Evolutionary conservation across 1,140 invertebrate species (phyloP), one percentile per base, ranked within the genome.

Genomic region (Drosophila ficusphila): DNA sequence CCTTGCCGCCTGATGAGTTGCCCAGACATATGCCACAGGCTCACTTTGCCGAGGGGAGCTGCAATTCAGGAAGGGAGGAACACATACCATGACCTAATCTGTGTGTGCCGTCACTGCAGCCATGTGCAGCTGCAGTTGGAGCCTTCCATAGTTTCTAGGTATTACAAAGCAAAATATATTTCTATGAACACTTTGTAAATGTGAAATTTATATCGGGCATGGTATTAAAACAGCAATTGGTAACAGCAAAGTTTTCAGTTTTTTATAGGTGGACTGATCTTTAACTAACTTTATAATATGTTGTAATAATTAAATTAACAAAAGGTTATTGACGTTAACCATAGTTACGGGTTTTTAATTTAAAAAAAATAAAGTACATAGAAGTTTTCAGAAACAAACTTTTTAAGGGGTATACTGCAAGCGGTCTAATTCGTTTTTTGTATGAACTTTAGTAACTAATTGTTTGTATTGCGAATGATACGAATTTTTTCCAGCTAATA

Each of bases 21-120:
- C 41, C 25, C 41, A 65, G 61, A 64, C 64, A 14, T 27, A 27
- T 31, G 44, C 44, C 36, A 21, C 36, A 52, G 61, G 44, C 60
- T 64, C 18, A 12, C 38, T 41, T 29, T 29, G 12, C 1, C 6
- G 1, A 14, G 19, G 34, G 18, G 36, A 23, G 19, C 11, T 23
- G 58, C n/a, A 23, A 21, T 25, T 25, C 25, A 7, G 14, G 11
- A n/a, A 27, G 21, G 31, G 29, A 34, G 42, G 19, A 36, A 27
- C 42, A 36, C 42, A 62, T 41, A 49, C 60, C 38, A 64, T 67
- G 60, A 65, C 61, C 64, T 52, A 52, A 67, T 67, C 42, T 36
- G 9, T 41, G 31, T 48, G 53, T 60, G 60, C 23, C 3, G 25
- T 19, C 34, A 25, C 38, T 21, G n/a, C 14, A 31, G 12, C 29